Evolutionary conservation across 2,113 vertebrate species (phyloP).

Genomic region (Sturnira hondurensis): DNA sequence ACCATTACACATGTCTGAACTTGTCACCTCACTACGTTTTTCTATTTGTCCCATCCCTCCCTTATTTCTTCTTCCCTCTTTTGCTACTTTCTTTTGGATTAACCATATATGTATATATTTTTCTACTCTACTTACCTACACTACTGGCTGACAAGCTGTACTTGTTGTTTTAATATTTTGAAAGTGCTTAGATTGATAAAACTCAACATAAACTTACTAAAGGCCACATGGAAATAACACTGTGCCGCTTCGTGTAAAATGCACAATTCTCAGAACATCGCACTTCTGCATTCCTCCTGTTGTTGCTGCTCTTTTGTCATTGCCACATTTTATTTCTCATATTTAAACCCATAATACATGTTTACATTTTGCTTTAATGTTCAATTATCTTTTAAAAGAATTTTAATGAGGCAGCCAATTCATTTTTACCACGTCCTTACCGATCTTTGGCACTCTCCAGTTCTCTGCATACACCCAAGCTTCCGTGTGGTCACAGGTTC

Average conservation of each 20-base stretch:
- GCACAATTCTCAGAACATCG: background rate
- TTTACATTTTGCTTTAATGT: background rate
- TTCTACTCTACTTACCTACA: background rate
- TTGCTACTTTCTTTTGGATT: background rate
- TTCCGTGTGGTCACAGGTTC: background rate
- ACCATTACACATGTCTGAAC: background rate
- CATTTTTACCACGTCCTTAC: background rate
- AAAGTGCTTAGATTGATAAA: background rate
- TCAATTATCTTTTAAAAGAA: background rate
- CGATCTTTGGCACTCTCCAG: background rate
- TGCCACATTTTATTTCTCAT: background rate
- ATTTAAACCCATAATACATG: background rate
- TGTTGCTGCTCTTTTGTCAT: background rate
- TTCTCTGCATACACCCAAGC: background rate
- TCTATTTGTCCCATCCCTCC: background rate
- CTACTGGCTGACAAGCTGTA: background rate
- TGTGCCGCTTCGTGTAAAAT: background rate
- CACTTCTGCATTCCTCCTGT: background rate
- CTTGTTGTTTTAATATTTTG: background rate
- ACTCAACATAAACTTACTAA: background rate
- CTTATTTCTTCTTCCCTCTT: background rate
- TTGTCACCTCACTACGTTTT: background rate
- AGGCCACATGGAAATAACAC: background rate
- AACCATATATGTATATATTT: background rate
- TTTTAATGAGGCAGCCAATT: background rate